phyloP scores from a whole-genome alignment of 2,888 invertebrate species.

The Andrena chrysosceles region DNA sequence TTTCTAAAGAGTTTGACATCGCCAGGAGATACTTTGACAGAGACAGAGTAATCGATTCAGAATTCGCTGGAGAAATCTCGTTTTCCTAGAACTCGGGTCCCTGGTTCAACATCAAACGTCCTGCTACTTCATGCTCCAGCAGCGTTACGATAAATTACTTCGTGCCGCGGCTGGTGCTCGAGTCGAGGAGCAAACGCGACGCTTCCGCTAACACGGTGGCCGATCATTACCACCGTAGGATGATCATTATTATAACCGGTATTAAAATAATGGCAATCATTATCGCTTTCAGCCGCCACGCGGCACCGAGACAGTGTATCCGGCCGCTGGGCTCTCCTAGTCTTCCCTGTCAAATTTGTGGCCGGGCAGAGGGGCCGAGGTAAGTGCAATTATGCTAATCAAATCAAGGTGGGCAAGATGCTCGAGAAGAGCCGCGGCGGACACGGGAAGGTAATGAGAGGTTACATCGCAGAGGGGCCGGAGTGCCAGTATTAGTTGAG shows the following conservation, averaged over 20 bases:
- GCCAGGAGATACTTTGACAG: conserved; percentile 1
- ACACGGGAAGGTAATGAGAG: conserved; percentile 79
- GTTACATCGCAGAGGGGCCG: conserved; percentile 76
- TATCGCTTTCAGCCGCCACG: conserved; percentile 42
- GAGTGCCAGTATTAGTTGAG: conserved; percentile 81
- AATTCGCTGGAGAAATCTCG: background rate
- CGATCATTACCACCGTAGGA: conserved; percentile 37
- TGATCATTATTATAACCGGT: conserved; percentile 46
- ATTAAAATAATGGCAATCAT: conserved; percentile 60
- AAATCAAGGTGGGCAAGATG: conserved; percentile 81
- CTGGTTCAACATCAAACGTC: conserved; percentile 18
- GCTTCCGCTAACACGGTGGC: conserved; percentile 41
- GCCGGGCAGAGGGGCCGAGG: conserved; percentile 61
- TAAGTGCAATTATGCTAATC: conserved; percentile 83
- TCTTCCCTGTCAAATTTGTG: conserved; percentile 72
- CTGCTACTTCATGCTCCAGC: conserved; percentile 1
- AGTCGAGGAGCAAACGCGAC: conserved; percentile 42
- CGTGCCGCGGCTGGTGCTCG: background rate
- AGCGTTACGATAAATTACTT: conserved; percentile 44
- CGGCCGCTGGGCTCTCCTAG: conserved; percentile 16
- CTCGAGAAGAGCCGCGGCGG: conserved; percentile 70
- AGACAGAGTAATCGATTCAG: conserved; percentile 9
- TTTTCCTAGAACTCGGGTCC: background rate
- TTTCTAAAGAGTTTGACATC: background rate
- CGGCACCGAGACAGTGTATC: conserved; percentile 17